A percentile compares a stretch with the other conserved stretches of the same genome.
Conservation (phyloP, 2,888 invertebrate genomes). For the Plusia festucae region DNA sequence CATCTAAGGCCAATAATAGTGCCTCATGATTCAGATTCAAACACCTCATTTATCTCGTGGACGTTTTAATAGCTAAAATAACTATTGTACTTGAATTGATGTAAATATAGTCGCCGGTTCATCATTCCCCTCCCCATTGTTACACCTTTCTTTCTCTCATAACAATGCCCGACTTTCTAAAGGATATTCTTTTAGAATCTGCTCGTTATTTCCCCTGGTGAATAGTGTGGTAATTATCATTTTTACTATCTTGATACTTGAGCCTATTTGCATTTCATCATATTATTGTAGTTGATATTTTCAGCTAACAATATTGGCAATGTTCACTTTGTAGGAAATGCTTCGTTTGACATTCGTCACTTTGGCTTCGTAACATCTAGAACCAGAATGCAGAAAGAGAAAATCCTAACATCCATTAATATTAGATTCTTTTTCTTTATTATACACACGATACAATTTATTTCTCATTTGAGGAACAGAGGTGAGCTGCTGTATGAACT, state of each 20-base stretch:
- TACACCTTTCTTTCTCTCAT: constrained; percentile 6
- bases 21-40: background rate
- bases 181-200: background rate
- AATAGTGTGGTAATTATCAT: background rate
- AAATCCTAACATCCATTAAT: too few relatives aligned
- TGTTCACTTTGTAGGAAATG: too few relatives aligned
- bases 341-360: too few relatives aligned
- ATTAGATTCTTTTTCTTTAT: too few relatives aligned
- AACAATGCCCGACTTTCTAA: constrained; percentile 9
- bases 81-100: background rate
- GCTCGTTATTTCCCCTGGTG: constrained; percentile 1
- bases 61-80: background rate
- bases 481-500: too few relatives aligned
- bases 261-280: background rate
- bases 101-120: constrained; percentile 1
- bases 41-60: background rate
- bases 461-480: too few relatives aligned
- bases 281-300: background rate
- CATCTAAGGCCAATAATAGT: background rate
- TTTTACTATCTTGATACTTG: too few relatives aligned
- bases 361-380: too few relatives aligned
- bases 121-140: background rate
- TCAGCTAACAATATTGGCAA: too few relatives aligned
- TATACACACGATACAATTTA: too few relatives aligned
- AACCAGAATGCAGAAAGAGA: too few relatives aligned